These are phyloP conservation scores for Ylistrum balloti DNA, from an alignment of 1,140 invertebrate genomes.

Conservation along the genomic window DNA sequence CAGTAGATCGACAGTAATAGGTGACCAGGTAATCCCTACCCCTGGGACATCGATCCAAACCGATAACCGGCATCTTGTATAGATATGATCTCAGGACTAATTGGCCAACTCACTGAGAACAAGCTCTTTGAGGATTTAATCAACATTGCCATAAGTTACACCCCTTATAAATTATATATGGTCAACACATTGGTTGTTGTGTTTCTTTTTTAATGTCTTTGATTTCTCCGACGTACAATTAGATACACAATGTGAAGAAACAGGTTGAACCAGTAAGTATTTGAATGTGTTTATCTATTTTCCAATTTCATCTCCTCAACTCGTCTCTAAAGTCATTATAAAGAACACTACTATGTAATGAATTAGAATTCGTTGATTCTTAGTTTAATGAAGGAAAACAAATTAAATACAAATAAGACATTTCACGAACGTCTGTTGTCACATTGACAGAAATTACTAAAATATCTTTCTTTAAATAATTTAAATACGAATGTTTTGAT, in stretches of 20 bases:
- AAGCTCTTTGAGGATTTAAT: not conserved
- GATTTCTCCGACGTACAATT: not conserved
- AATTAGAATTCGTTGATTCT: too few species aligned
- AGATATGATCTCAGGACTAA: constrained; percentile 5
- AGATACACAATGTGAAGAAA: not conserved
- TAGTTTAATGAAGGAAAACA: too few species aligned
- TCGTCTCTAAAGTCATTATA: too few species aligned
- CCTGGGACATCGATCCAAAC: constrained; percentile 8
- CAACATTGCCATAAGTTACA: not conserved
- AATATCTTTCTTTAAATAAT: too few species aligned
- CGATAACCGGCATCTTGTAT: not conserved
- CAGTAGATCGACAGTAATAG: not conserved
- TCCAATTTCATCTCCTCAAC: too few species aligned
- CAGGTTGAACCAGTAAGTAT: not conserved
- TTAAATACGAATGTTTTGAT: too few species aligned
- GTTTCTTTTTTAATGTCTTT: not conserved
- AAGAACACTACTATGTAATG: too few species aligned
- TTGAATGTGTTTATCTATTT: too few species aligned
- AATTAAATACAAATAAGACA: too few species aligned
- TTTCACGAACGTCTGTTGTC: too few species aligned
- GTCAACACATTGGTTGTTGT: not conserved
- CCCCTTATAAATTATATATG: not conserved
- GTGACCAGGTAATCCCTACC: not conserved
- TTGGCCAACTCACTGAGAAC: not conserved
- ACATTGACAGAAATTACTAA: too few species aligned